Percentiles rank a stretch among this genome's conserved stretches.
phyloP scores from a whole-genome alignment of 2,888 invertebrate species.

The Hedya salicella region DNA sequence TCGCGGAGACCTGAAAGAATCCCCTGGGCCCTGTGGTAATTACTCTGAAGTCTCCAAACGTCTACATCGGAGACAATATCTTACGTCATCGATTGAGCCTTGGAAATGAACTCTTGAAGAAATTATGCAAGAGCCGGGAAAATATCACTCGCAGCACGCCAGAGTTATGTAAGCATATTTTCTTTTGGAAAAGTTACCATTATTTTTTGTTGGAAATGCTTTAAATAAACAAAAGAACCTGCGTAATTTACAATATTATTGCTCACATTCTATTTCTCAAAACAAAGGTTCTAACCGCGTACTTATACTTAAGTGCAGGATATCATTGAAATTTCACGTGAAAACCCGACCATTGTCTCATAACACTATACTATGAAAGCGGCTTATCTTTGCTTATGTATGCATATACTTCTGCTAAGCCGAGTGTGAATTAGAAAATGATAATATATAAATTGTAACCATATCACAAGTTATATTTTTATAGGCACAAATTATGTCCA shows the following conservation, averaged over 20 bases:
- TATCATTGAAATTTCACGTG: too few species aligned
- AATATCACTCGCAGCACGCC: slow-evolving; percentile 3
- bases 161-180: slow-evolving; percentile 17
- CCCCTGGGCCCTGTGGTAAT: slow-evolving; percentile 22
- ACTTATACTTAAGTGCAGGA: too few species aligned
- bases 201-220: neutral
- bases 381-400: neutral
- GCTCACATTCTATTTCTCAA: too few species aligned
- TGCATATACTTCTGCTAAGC: neutral
- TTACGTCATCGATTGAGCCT: slow-evolving; percentile 11
- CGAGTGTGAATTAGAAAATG: neutral
- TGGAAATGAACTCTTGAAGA: slow-evolving; percentile 16
- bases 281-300: too few species aligned
- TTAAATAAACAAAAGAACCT: neutral
- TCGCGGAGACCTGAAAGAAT: slow-evolving; percentile 1
- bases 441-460: neutral
- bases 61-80: slow-evolving; percentile 2
- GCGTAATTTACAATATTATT: neutral
- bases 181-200: neutral
- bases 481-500: too few species aligned
- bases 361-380: neutral
- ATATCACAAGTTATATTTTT: neutral
- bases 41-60: slow-evolving; percentile 17
- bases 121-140: slow-evolving; percentile 27
- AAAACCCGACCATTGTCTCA: neutral